These are phyloP conservation scores for Crotophaga sulcirostris DNA, from an alignment of 2,113 vertebrate species.

Conservation along the genomic window DNA sequence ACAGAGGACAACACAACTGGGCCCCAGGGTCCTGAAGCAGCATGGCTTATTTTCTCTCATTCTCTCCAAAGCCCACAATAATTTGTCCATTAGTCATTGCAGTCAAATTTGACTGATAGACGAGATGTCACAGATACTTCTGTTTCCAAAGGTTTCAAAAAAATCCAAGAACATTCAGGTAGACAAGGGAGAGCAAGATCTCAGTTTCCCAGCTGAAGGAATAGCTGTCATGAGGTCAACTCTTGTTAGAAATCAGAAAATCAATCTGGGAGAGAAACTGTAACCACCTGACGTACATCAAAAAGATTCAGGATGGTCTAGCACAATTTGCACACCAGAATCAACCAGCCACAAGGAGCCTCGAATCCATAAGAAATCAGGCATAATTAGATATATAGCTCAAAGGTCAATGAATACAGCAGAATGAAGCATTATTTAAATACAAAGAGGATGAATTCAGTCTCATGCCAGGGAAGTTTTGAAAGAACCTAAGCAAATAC, in stretches of 20 bases:
- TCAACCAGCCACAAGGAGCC: neutral
- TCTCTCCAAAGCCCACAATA: neutral
- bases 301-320: neutral
- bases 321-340: neutral
- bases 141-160: neutral
- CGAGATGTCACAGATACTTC: neutral
- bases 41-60: neutral
- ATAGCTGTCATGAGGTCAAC: neutral
- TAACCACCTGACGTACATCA: neutral
- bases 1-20: neutral
- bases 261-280: neutral
- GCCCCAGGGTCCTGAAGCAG: neutral
- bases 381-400: neutral
- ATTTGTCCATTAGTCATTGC: neutral
- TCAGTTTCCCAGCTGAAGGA: neutral
- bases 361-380: neutral
- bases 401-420: neutral
- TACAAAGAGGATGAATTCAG: neutral
- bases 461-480: neutral
- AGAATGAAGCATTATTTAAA: constrained; percentile 1
- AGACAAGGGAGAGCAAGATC: neutral
- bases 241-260: neutral
- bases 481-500: constrained; percentile 46
- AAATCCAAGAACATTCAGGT: neutral
- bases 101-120: neutral